These are phyloP conservation scores for Onchidella celtica DNA, from an alignment of 2,888 invertebrate genomes.

Conservation along the genomic window DNA sequence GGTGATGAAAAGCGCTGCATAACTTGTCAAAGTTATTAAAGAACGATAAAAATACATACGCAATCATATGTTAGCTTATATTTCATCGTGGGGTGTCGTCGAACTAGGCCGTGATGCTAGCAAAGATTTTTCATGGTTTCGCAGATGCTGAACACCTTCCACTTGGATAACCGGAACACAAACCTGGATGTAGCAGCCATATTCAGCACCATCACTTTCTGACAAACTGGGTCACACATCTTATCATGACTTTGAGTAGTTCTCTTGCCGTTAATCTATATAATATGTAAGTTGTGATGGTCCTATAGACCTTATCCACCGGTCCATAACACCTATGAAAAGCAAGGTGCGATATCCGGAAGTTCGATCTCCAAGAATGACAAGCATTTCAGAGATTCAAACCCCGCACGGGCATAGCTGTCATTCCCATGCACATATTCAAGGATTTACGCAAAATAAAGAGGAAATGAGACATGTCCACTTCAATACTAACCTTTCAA, in stretches of 20 bases:
- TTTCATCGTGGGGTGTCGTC: no score
- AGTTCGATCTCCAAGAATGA: conserved; percentile 78
- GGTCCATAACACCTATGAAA: conserved; percentile 20
- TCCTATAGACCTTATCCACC: background rate
- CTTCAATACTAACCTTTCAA: conserved; percentile 83
- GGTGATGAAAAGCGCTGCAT: no score
- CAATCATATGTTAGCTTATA: no score
- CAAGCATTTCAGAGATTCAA: conserved; percentile 80
- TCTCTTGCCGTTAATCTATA: background rate
- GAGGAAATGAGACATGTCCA: conserved; percentile 37
- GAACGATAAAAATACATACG: no score
- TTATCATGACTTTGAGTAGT: background rate
- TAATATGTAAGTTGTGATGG: background rate
- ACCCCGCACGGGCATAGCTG: conserved; percentile 74
- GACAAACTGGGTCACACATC: conserved; percentile 37
- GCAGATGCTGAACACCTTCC: no score
- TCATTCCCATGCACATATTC: conserved; percentile 67
- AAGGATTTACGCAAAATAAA: conserved; percentile 55
- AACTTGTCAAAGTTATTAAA: no score
- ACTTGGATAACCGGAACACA: conserved; percentile 40
- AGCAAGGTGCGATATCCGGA: conserved; percentile 68
- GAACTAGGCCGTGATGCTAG: no score
- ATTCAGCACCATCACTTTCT: conserved; percentile 4
- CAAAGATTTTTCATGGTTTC: no score
- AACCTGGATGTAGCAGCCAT: conserved; percentile 45